Percentiles rank a stretch among this genome's conserved stretches.
phyloP scores from a whole-genome alignment of 2,797 vertebrate species.

The Myotis myotis region DNA sequence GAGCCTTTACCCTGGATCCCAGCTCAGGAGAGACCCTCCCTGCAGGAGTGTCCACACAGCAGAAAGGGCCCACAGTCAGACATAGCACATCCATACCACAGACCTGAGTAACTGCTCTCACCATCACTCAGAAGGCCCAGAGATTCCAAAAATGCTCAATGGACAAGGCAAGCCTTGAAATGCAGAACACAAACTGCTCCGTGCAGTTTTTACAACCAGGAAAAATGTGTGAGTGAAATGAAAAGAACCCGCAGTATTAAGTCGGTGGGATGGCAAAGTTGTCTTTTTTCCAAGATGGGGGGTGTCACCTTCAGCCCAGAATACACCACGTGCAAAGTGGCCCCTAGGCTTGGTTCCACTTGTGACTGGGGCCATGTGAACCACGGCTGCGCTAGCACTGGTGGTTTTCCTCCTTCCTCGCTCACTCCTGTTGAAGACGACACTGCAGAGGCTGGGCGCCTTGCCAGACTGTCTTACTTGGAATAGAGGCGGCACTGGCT shows the following conservation, averaged over 20 bases:
- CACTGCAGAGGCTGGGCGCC: conserved; percentile 14
- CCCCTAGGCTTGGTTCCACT: not conserved
- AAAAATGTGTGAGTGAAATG: not conserved
- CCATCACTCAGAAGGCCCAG: not conserved
- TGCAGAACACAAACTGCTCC: not conserved
- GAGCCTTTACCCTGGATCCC: not conserved
- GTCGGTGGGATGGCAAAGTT: not conserved
- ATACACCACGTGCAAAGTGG: not conserved
- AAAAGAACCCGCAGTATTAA: not conserved
- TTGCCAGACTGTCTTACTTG: conserved; percentile 60
- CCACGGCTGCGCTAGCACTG: conserved; percentile 1
- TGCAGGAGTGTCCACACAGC: too few relatives aligned
- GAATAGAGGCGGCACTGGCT: conserved; percentile 75
- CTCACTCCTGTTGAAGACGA: not conserved
- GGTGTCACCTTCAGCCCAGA: not conserved
- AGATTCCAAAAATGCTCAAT: not conserved
- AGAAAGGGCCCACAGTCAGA: not conserved
- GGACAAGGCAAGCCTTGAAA: not conserved
- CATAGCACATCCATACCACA: accelerated
- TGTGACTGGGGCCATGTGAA: not conserved
- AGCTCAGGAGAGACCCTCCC: not conserved
- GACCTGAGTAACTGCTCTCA: not conserved
- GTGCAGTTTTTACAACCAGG: not conserved
- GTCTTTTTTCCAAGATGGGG: not conserved
- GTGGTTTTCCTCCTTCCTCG: conserved; percentile 60